Base-by-base conservation (phyloP, 2,888 invertebrate genomes). In the Plagiodera versicolora region DNA sequence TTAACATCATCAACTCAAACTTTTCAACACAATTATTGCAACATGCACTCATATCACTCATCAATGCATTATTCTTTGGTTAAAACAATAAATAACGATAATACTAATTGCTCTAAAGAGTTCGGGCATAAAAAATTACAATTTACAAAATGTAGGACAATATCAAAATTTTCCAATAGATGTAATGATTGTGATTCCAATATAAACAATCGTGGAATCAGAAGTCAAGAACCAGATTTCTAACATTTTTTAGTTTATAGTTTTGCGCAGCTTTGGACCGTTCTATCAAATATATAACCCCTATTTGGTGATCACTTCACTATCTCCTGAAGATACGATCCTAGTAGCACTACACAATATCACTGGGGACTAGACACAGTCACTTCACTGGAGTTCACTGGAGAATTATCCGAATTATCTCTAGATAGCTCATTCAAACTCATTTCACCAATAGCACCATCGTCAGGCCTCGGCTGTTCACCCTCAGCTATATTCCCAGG, bases 401-500 rank as follows among this genome's bases (percentile, higher is more conserved):
- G 72, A 50, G 69, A 54, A 54, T 66, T 65, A 48, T 73, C 70
- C 16, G 64, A 50, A 53, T 67, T 69, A 18, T 67, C 66, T 49
- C 20, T 57, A 17, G 56, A 53, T 16, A 66, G 47, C 45, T 70
- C 70, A 35, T 47, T 65, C 19, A 60, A 19, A 46, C 35, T 48
- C 56, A 50, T 28, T 10, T 64, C 58, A 32, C 58, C 48, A 19
- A 30, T 58, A 1, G 49, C 49, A 8, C 51, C 56, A 8, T 58
- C 52, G 11, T 59, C 68, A 51, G 63, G 67, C 55, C 69, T 68
- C 17, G 63, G 63, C 49, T 70, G 70, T 55, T 76, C 77, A 11
- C 69, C 75, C 51, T 80, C 80, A 19, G 75, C 72, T 39, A 80
- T 78, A 63, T 78, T 79, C 0, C 92, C 93, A 0, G 94, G 94